Base-by-base conservation (phyloP, 2,797 vertebrate genomes). In the Coccyzus lansbergi region DNA sequence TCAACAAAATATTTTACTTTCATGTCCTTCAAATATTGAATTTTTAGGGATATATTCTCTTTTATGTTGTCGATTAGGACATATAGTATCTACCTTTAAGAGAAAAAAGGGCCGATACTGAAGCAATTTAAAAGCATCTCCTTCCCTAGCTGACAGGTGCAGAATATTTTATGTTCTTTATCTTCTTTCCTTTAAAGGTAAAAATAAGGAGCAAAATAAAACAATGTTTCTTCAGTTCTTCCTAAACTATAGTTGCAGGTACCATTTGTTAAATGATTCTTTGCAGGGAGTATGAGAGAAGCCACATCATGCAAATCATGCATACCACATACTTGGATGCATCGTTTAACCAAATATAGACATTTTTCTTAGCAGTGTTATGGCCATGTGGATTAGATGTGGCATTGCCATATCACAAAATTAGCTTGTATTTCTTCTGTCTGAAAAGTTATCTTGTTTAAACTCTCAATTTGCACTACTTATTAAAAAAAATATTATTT, bases 251-350 rank as follows among this genome's bases (percentile, higher is more conserved):
- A 64, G 53, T n/a, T 89, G 88, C 53, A 92, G 55, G 77, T 92
- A 75, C 36, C 48, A n/a, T 53, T 94, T 85, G 22, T 64, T 92
- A 90, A 89, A 60, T 51, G 29, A 85, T 82, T 82, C 51, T 93
- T 80, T 78, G 58, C 48, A 84, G 88, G 58, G 17, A 80, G 67
- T 60, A 51, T 48, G 49, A 44, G 19, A 80, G 68, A 80, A 91
- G 58, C 75, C 58, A 62, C 29, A 53, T 86, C 58, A 86, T 49
- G 38, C 70, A 85, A 91, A 65, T 82, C 12, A 6, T n/a, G 64
- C 79, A 68, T 85, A 86, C 68, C 6, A 1, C 60, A 51, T 75
- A 15, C 52, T 91, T 93, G 86, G 49, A 85, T 77, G 15, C 21
- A 83, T 77, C 79, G 36, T 82, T 82, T 85, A 87, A 56, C 75